These are phyloP conservation scores for Eptatretus burgeri DNA, from an alignment of 2,113 vertebrate genomes.

Conservation along the genomic window DNA sequence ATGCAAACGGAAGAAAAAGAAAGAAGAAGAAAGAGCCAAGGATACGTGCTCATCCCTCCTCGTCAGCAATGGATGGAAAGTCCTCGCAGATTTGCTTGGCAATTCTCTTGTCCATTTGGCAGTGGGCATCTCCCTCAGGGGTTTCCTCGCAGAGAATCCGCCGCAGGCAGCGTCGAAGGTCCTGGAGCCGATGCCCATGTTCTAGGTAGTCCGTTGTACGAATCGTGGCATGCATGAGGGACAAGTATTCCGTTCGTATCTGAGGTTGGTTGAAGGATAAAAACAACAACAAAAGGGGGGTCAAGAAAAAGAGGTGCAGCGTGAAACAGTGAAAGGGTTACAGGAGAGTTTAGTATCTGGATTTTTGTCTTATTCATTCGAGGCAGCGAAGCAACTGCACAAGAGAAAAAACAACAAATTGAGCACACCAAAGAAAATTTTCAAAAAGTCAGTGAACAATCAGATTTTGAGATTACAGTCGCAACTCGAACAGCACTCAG, in stretches of 20 bases:
- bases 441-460: no score
- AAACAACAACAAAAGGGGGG: conserved; percentile 1
- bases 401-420: no score
- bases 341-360: no score
- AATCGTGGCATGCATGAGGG: conserved; percentile 72
- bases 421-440: no score
- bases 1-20: no score
- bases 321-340: conserved; percentile 1
- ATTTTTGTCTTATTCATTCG: no score
- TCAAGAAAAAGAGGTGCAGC: conserved; percentile 11
- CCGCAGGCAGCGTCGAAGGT: conserved; percentile 48
- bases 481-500: no score
- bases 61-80: conserved; percentile 38
- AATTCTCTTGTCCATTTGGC: conserved; percentile 87
- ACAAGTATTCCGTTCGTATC: conserved; percentile 87
- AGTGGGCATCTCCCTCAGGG: conserved; percentile 23
- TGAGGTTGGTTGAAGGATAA: conserved; percentile 13
- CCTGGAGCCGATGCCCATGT: conserved; percentile 49
- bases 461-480: no score
- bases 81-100: conserved; percentile 63
- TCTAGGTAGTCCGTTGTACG: conserved; percentile 62
- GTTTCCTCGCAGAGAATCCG: conserved; percentile 53
- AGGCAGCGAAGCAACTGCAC: no score
- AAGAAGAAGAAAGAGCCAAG: no score
- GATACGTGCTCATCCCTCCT: background rate